Evolutionary conservation across 1,140 invertebrate species (phyloP), one percentile per base, ranked within the genome.

Genomic region (Anoplophora glabripennis): DNA sequence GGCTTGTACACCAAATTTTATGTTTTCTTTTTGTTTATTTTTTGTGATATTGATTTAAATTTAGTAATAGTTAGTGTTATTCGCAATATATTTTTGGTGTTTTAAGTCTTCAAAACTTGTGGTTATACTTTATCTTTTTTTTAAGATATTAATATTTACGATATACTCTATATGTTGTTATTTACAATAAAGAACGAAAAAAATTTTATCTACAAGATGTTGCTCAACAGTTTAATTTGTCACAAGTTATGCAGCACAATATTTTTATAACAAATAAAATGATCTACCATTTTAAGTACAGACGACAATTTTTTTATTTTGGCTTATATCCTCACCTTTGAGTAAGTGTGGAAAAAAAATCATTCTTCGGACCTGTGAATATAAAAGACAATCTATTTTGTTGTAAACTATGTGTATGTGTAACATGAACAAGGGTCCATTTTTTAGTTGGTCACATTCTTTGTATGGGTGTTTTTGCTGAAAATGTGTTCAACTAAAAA

Each of bases 321-420:
- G 21, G 21, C 21, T 28, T 28, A 5, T 5, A 28, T 28, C 21
- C 21, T 28, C 21, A 28, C 21, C 21, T n/a, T n/a, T 37, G 34
- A 18, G 34, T 38, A 18, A 1, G 35, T 52, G 8, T 40, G n/a
- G n/a, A 35, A 36, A 36, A 51, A 7, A 51, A 51, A 28, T 36
- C 21, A 34, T 45, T 44, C 44, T 51, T 54, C 33, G 44, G 36
- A 48, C 41, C 21, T 55, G 40, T 46, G 57, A 59, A 59, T 14
- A 47, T 28, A 53, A 55, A 64, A 65, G 63, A 65, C 63, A 65
- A 65, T 65, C 63, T 61, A 65, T 65, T 65, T 61, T 65, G 63
- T 65, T 65, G 63, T 65, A 65, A 51, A 21, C 41, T 55, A 45
- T 57, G 60, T 47, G 44, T 60, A 46, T 60, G 47, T 61, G 54